Percentiles rank a stretch among this genome's conserved stretches.
Conservation (phyloP, 2,113 vertebrate species). For the Gallinago media region DNA sequence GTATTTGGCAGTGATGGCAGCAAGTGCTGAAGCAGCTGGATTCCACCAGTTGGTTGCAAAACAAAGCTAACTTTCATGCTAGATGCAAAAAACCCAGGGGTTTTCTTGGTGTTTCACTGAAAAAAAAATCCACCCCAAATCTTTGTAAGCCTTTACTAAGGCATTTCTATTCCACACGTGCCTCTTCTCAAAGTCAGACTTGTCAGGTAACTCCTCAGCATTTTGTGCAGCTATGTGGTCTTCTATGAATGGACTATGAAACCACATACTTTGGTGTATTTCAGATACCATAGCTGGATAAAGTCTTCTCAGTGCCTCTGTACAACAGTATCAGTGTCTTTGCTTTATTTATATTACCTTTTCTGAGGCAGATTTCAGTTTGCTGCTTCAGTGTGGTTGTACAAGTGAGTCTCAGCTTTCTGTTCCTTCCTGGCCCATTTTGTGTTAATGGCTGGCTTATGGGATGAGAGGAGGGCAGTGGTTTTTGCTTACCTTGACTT, state of each 20-base stretch:
- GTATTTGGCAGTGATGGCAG: neutral
- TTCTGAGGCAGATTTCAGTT: neutral
- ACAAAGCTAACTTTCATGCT: conserved; percentile 11
- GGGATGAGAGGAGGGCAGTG: neutral
- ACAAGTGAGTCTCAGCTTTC: neutral
- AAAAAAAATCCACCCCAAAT: neutral
- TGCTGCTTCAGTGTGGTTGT: neutral
- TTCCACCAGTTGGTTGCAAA: neutral
- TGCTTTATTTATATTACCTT: neutral
- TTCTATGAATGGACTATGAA: neutral
- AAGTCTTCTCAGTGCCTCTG: neutral
- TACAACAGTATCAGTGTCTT: neutral
- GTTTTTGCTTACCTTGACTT: neutral
- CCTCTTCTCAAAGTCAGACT: neutral
- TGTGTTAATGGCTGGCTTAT: neutral
- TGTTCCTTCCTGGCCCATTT: neutral
- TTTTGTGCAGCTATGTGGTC: neutral
- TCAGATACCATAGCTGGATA: neutral
- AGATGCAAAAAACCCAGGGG: neutral
- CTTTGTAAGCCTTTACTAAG: neutral
- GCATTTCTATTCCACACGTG: neutral
- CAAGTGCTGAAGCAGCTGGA: neutral
- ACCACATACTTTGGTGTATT: neutral
- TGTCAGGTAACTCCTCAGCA: neutral
- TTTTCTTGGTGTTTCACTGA: neutral